A percentile compares a stretch with the other conserved stretches of the same genome.
Conservation (phyloP, 2,113 vertebrate genomes). For the Cromileptes altivelis region DNA sequence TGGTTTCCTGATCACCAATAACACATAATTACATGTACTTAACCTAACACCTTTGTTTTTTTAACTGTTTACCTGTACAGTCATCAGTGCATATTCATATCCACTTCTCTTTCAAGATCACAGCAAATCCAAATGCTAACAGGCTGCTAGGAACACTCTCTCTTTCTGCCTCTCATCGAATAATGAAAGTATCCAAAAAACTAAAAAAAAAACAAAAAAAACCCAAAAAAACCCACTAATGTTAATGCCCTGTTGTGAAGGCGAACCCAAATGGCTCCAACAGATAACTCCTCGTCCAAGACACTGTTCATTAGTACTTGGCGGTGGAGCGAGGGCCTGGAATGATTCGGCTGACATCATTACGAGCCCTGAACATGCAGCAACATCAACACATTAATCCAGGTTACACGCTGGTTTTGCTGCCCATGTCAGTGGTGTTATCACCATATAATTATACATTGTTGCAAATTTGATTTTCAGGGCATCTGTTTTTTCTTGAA, state of each 20-base stretch:
- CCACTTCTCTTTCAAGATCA: background rate
- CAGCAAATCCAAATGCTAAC: constrained; percentile 14
- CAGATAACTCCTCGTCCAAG: constrained; percentile 43
- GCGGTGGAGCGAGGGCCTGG: constrained; percentile 1
- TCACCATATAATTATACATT: background rate
- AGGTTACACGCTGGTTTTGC: background rate
- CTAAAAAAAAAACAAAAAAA: constrained; percentile 19
- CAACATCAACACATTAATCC: background rate
- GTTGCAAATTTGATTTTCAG: background rate
- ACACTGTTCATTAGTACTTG: constrained; percentile 54
- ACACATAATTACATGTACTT: background rate
- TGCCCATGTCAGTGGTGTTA: background rate
- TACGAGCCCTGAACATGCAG: background rate
- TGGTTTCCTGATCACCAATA: background rate
- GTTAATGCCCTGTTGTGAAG: constrained; percentile 33
- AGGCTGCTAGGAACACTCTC: constrained; percentile 1
- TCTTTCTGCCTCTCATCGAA: constrained; percentile 14
- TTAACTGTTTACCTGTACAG: background rate
- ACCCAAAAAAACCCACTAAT: constrained; percentile 2
- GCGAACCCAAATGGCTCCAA: constrained; percentile 43
- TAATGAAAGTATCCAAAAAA: constrained; percentile 23
- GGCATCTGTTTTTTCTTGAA: background rate
- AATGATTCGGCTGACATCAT: constrained; percentile 20
- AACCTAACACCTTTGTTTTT: background rate
- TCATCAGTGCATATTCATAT: background rate